Base-by-base conservation (phyloP, 2,888 invertebrate genomes). In the Meteorus colon region DNA sequence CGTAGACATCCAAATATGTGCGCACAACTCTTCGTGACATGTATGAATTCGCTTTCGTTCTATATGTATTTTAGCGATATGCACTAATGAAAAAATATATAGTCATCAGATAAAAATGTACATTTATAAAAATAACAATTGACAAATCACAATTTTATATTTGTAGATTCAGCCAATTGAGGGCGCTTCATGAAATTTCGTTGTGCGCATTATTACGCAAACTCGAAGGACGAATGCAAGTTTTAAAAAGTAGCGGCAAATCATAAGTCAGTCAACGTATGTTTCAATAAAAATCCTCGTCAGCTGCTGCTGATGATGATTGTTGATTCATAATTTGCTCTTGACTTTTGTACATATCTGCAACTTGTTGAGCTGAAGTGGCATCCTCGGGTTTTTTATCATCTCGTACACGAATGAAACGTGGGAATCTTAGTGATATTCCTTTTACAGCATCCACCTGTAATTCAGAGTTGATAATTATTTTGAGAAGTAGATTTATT, bases 341-440 rank as follows among this genome's bases (percentile, higher is more conserved):
- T 91, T 99, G 98, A 84, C 93, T 95, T 3, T 93, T 93, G 90
- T 99, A 99, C 95, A 98, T 93, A 51, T 94, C 93, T 0, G 97
- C 97, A 55, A 98, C 92, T 92, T 99, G 98, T 82, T 93, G 92
- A 66, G 98, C 94, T 3, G 94, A 92, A 2, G 99, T 99, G 1
- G 99, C 98, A 86, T 98, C 94, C 90, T 99, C 99, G 2, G 96
- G 94, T 29, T 91, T 92, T 91, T 99, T 99, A 90, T 99, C 99
- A 6, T 96, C 96, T 34, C 99, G 93, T 65, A 96, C 93, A 41
- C 97, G 92, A 73, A 99, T 91, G 89, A 98, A 99, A 86, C 97
- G 93, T 4, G 99, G 99, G 90, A 99, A 99, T 60, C 99, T 92
- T 60, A 99, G 91, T 2, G 98, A 99, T 85, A 99, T 96, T 29